Evolutionary conservation across 1,140 invertebrate species (phyloP), one percentile per base, ranked within the genome.

Genomic region (Gerris buenoi): DNA sequence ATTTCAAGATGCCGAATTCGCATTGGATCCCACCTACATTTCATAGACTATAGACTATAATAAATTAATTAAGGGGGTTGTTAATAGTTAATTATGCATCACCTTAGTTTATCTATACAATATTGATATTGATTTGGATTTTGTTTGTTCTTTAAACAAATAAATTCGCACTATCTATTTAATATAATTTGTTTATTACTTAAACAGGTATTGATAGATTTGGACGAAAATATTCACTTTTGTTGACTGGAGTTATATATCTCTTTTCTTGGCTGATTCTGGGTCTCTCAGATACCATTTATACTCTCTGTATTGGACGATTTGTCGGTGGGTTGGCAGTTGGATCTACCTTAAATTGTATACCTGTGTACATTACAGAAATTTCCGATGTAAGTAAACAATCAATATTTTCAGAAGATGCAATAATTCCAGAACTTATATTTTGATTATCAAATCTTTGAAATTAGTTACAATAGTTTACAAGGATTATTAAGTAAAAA

Each of bases 251-350:
- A 28, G 27, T 25, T 3, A 25, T 46, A 22, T 66, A 57, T 27
- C 5, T 66, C 1, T n/a, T 29, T n/a, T 66, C 65, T 1, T 66
- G 65, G 65, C 5, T 66, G 15, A 18, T 66, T 2, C 26, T 66
- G 0, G 18, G n/a, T 22, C 1, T 29, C 18, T 60, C 58, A 15
- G 15, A 27, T 15, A n/a, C 1, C 28, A 25, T 66, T 2, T 23
- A 2, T 13, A 25, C 46, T 3, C 46, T 60, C 3, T 60, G 23
- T 60, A 22, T 60, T 13, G 65, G 28, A 2, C 60, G 65, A 26
- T 25, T 66, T 33, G 27, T 66, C 25, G 65, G 65, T 25, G 65
- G 65, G 14, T 28, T 66, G 10, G 65, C 29, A 18, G 27, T 61
- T 29, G 65, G 65, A 61, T 33, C 29, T 23, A 57, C 57, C 14